Evolutionary conservation across 1,140 invertebrate genomes (phyloP).

Genomic region (Microplitis demolitor): DNA sequence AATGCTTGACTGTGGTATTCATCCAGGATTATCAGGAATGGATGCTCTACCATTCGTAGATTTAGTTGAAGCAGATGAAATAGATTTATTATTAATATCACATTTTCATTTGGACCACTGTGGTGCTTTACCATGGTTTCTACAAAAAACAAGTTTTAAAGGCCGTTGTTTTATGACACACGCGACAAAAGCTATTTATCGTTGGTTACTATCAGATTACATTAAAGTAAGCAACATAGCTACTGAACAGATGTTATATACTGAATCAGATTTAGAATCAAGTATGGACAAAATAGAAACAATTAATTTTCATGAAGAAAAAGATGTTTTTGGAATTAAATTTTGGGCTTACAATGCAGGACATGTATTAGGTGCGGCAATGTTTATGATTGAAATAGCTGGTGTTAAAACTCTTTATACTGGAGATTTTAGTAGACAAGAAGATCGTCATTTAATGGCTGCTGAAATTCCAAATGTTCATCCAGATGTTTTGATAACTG

Average conservation of each 20-base stretch:
- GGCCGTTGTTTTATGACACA: slow-evolving; percentile 99
- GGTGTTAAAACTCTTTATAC: slow-evolving; percentile 93
- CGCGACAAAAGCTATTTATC: slow-evolving; percentile 98
- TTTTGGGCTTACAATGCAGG: slow-evolving; percentile 99
- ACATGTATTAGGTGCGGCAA: slow-evolving; percentile 97
- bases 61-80: slow-evolving; percentile 95
- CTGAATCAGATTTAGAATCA: slow-evolving; percentile 93
- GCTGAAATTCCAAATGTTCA: slow-evolving; percentile 96
- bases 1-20: slow-evolving; percentile 98
- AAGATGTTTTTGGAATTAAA: slow-evolving; percentile 94
- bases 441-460: slow-evolving; percentile 98
- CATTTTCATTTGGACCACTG: slow-evolving; percentile 99
- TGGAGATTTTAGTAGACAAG: slow-evolving; percentile 97
- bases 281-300: slow-evolving; percentile 99
- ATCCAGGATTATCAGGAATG: slow-evolving; percentile 96
- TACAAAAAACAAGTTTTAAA: slow-evolving; percentile 97
- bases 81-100: slow-evolving; percentile 94
- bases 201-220: slow-evolving; percentile 98
- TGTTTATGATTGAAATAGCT: slow-evolving; percentile 99
- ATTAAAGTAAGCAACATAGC: slow-evolving; percentile 99
- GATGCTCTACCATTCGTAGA: slow-evolving; percentile 98
- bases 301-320: slow-evolving; percentile 98
- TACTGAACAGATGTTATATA: slow-evolving; percentile 97
- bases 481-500: slow-evolving; percentile 97
- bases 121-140: slow-evolving; percentile 97